Percentiles rank a stretch among this genome's conserved stretches.
Evolutionary conservation across 2,888 invertebrate species (phyloP).

Genomic region (Lasioglossum malachurum): DNA sequence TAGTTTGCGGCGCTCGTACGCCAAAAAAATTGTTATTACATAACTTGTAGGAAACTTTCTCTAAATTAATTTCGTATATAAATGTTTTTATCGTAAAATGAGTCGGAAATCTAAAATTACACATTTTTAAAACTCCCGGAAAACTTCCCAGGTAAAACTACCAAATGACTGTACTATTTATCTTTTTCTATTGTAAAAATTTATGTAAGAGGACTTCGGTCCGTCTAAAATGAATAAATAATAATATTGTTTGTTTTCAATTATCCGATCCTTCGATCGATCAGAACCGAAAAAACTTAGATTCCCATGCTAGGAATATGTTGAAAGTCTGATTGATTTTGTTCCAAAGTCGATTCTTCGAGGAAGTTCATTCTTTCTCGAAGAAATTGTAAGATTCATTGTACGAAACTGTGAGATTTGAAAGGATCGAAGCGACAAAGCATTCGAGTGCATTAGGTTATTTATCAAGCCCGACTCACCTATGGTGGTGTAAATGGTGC

Average conservation of each 20-base stretch:
- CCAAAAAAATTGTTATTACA: no score
- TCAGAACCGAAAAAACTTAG: background rate
- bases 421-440: background rate
- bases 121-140: no score
- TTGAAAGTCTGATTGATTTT: background rate
- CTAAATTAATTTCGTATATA: no score
- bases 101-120: no score
- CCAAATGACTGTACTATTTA: no score
- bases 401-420: background rate
- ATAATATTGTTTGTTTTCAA: background rate
- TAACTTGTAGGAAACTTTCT: no score
- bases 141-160: no score
- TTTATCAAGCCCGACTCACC: conserved; percentile 86
- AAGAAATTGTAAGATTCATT: background rate
- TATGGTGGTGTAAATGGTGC: conserved; percentile 95
- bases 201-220: no score
- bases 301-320: background rate
- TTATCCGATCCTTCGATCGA: background rate
- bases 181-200: no score
- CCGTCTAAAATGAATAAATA: no score
- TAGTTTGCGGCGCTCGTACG: no score
- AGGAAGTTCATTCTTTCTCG: background rate
- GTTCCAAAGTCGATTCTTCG: background rate
- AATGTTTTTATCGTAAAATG: no score
- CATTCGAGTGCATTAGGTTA: background rate